Percentiles rank a stretch among this genome's conserved stretches.
Evolutionary conservation across 2,113 vertebrate species (phyloP).

Genomic region (Anhinga rufa): DNA sequence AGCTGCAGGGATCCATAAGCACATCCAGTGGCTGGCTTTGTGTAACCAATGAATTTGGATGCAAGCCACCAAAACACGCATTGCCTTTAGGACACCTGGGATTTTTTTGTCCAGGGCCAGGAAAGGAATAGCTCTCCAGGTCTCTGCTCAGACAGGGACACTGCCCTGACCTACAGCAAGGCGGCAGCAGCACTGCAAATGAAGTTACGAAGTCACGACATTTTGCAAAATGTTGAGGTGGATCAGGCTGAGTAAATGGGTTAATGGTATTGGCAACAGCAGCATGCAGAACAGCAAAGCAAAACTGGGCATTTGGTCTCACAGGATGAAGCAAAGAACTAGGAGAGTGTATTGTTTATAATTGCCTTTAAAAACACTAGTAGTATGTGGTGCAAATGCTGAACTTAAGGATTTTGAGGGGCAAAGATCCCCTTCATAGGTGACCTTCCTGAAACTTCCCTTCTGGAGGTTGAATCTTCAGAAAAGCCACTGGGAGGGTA

Average conservation of each 20-base stretch:
- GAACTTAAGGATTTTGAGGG: neutral
- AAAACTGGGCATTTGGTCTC: neutral
- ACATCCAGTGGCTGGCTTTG: neutral
- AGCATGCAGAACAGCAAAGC: neutral
- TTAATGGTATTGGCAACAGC: neutral
- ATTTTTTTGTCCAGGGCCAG: neutral
- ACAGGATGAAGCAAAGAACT: neutral
- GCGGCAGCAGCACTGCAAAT: neutral
- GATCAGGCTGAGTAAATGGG: neutral
- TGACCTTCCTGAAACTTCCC: neutral
- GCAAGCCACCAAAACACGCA: neutral
- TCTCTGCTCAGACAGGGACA: neutral
- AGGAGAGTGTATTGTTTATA: neutral
- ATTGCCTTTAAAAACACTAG: neutral
- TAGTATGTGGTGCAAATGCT: neutral
- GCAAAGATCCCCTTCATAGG: neutral
- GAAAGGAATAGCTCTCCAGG: neutral
- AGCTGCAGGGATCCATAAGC: neutral
- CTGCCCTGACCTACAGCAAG: rapidly evolving
- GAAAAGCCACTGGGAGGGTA: neutral
- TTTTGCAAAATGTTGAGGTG: neutral
- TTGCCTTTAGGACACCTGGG: neutral
- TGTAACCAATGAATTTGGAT: neutral
- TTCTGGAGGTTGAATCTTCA: neutral
- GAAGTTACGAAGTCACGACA: neutral